A percentile compares a stretch with the other conserved stretches of the same genome.
phyloP scores from a whole-genome alignment of 2,113 vertebrate species.

The Forbesichthys papilliferus region DNA sequence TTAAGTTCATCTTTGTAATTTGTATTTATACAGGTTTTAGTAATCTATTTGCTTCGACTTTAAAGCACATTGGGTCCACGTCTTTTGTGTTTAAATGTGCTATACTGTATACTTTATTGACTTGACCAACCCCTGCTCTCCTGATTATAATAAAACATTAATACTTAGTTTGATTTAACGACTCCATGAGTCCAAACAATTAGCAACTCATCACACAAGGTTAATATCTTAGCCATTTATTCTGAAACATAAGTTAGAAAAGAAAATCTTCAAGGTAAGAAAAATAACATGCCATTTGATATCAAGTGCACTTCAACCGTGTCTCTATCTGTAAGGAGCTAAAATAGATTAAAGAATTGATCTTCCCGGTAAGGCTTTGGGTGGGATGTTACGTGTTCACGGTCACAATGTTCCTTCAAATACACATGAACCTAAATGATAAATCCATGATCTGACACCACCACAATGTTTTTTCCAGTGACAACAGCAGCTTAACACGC shows the following conservation, averaged over 20 bases:
- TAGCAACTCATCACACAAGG: slow-evolving; percentile 6
- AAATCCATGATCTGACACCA: background rate
- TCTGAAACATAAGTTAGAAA: slow-evolving; percentile 73
- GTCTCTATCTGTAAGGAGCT: slow-evolving; percentile 55
- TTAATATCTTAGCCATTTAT: slow-evolving; percentile 76
- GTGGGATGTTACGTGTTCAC: slow-evolving; percentile 64
- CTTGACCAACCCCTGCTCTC: too few species aligned
- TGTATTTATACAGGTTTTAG: too few species aligned
- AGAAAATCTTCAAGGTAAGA: slow-evolving; percentile 66
- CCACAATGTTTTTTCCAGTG: slow-evolving; percentile 12
- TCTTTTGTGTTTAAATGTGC: too few species aligned
- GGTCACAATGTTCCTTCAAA: slow-evolving; percentile 15
- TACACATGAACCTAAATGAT: slow-evolving; percentile 5
- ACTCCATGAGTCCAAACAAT: background rate
- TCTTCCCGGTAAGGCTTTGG: slow-evolving; percentile 76
- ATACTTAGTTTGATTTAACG: too few species aligned
- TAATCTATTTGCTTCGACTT: too few species aligned
- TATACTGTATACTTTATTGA: too few species aligned
- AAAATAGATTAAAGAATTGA: slow-evolving; percentile 54
- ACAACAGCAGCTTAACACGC: slow-evolving; percentile 36
- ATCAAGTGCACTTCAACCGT: slow-evolving; percentile 79
- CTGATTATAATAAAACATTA: too few species aligned
- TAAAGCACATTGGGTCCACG: too few species aligned
- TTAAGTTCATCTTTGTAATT: too few species aligned
- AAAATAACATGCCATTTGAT: slow-evolving; percentile 74